These are phyloP conservation scores for Cydia splendana DNA, from an alignment of 1,140 invertebrate species.

Conservation along the genomic window DNA sequence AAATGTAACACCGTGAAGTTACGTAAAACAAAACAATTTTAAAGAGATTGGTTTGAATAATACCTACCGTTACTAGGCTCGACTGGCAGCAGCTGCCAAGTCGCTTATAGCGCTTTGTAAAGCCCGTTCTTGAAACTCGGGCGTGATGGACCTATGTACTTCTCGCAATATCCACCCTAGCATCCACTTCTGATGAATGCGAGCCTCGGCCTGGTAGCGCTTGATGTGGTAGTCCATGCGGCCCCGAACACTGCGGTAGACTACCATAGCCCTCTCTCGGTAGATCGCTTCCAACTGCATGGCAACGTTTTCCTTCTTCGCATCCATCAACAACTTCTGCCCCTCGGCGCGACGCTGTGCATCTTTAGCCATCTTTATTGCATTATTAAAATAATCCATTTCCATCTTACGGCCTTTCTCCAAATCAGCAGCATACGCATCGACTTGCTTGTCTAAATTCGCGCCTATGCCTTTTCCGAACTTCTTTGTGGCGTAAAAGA, in stretches of 20 bases:
- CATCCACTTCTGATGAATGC: constrained; percentile 74
- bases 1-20: not conserved
- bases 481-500: constrained; percentile 83
- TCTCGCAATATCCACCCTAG: constrained; percentile 63
- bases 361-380: constrained; percentile 85
- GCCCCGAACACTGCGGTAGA: constrained; percentile 51
- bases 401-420: constrained; percentile 52
- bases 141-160: constrained; percentile 62
- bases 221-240: constrained; percentile 68
- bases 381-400: constrained; percentile 59
- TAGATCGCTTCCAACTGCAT: constrained; percentile 95
- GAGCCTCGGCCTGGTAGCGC: constrained; percentile 42
- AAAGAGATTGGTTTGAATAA: not conserved
- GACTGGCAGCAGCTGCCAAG: constrained; percentile 46
- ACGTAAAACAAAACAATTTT: not conserved
- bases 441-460: constrained; percentile 85
- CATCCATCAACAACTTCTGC: constrained; percentile 88
- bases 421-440: constrained; percentile 75
- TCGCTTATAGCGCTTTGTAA: constrained; percentile 57
- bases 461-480: constrained; percentile 83
- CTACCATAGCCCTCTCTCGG: constrained; percentile 80
- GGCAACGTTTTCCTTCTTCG: constrained; percentile 93
- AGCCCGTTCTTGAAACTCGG: constrained; percentile 59
- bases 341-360: constrained; percentile 88
- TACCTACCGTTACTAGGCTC: constrained; percentile 35